Base-by-base conservation (phyloP, 37 sponge, comb jelly and placozoan genomes). In the Cladorhizidae sp. region DNA sequence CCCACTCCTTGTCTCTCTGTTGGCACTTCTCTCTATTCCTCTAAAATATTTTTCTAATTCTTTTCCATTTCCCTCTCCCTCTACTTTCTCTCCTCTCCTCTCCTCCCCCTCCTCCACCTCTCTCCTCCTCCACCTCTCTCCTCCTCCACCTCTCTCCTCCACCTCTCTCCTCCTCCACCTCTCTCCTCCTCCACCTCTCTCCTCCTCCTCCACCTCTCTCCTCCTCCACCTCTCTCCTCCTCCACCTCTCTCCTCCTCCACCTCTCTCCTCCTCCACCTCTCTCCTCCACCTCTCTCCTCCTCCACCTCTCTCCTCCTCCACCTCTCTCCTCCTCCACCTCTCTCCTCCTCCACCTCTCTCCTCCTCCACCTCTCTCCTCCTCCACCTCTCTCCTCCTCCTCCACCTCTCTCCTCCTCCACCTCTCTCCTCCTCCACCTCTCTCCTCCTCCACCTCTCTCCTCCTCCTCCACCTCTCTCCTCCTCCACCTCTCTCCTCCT, bases 311-410 rank as follows among this genome's bases (percentile, higher is more conserved):
- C 67, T 78, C 70, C 49, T 45, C 72, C 74, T 37, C 51, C 61
- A 50, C 61, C 64, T 72, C 63, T 81, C 63, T 54, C 73, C n/a
- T 72, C 29, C 73, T 72, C 62, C 71, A 26, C 32, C 81, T 71
- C 73, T 71, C 63, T 56, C 43, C 37, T 73, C 71, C 81, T 71
- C 42, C 57, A 72, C 54, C 35, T 40, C 49, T 9, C 49, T 8
- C 68, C 28, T 18, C 61, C 61, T 12, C 61, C 28, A 8, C 28
- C 61, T 59, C 61, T 6, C 61, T 17, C 28, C 6, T n/a, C n/a
- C n/a, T n/a, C n/a, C n/a, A n/a, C n/a, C n/a, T n/a, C n/a, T 45
- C 32, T 20, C 20, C 74, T 31, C 74, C 22, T 15, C 3, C 52
- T n/a, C 29, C 49, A 45, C 5, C 9, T 45, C 49, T 45, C 49